Evolutionary conservation across 2,797 vertebrate species (phyloP).

Genomic region (Forpus xanthops): DNA sequence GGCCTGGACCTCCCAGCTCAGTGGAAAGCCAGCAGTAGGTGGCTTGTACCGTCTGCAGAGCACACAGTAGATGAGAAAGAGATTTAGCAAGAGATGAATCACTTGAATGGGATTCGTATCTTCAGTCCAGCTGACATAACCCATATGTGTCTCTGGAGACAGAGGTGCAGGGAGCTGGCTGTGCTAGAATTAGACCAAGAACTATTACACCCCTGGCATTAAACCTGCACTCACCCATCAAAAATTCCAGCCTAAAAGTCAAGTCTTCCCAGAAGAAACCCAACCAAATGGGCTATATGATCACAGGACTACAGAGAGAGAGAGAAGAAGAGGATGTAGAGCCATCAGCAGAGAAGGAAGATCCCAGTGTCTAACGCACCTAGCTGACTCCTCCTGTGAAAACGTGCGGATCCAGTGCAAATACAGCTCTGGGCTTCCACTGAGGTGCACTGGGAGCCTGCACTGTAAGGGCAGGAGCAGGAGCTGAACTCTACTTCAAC

Average conservation of each 20-base stretch:
- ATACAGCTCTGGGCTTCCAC: neutral
- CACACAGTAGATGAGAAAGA: neutral
- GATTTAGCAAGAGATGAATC: neutral
- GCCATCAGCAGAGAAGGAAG: neutral
- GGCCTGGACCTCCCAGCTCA: neutral
- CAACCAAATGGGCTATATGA: neutral
- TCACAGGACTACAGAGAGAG: neutral
- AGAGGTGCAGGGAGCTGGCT: neutral
- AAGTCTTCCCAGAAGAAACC: neutral
- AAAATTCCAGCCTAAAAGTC: neutral
- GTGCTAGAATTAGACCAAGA: neutral
- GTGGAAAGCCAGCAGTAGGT: neutral
- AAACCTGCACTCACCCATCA: neutral
- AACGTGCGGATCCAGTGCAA: neutral
- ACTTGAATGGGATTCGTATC: neutral
- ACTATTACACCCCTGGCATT: neutral
- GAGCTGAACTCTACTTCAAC: neutral
- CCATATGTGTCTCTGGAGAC: neutral
- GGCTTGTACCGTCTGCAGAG: neutral
- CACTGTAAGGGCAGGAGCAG: neutral
- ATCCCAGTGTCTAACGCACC: neutral
- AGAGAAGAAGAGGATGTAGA: neutral
- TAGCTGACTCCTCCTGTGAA: neutral
- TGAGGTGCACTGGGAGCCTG: accelerated
- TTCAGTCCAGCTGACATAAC: neutral